Evolutionary conservation across 2,797 vertebrate genomes (phyloP).

Genomic region (Spatula clypeata): DNA sequence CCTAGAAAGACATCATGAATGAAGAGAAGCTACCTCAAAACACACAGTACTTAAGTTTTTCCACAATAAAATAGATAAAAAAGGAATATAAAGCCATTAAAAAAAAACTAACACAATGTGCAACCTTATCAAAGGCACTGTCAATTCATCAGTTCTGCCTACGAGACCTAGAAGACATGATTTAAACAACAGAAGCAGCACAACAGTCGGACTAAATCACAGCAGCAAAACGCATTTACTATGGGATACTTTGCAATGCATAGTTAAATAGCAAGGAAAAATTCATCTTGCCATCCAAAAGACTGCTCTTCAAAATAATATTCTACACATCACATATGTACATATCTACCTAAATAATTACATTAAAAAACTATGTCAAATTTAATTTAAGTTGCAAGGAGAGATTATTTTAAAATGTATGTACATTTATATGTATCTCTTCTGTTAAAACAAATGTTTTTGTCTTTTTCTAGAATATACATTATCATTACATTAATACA

Average conservation of each 20-base stretch:
- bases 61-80: background rate
- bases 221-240: background rate
- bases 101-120: background rate
- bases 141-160: background rate
- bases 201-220: background rate
- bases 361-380: background rate
- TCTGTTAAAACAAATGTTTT: background rate
- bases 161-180: background rate
- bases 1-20: background rate
- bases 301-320: background rate
- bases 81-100: background rate
- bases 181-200: background rate
- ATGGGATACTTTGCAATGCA: background rate
- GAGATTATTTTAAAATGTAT: background rate
- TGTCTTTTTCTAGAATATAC: background rate
- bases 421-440: fast-evolving
- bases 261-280: background rate
- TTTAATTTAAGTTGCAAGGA: background rate
- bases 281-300: background rate
- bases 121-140: background rate
- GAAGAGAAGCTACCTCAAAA: background rate
- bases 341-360: background rate
- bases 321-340: background rate
- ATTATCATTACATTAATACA: background rate
- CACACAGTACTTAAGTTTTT: background rate